These are phyloP conservation scores for Gymnobelideus leadbeateri DNA, from an alignment of 2,113 vertebrate species.

Conservation along the genomic window DNA sequence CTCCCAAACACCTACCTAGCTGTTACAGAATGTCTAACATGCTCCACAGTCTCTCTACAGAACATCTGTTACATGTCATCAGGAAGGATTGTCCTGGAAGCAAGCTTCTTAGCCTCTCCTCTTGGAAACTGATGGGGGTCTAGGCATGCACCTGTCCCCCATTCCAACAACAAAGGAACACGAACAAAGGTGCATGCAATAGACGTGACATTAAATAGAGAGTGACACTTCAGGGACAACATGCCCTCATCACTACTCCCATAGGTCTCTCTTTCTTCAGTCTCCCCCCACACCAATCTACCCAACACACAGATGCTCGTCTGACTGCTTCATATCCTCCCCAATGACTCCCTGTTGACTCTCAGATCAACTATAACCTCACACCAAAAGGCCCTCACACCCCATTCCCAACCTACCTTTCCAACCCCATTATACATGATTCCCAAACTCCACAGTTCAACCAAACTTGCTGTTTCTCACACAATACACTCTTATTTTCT, in stretches of 20 bases:
- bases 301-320: not conserved
- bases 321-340: not conserved
- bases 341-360: not conserved
- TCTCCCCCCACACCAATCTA: not conserved
- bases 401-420: no score
- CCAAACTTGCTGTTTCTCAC: not conserved
- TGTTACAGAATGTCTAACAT: no score
- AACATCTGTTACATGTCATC: no score
- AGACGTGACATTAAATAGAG: not conserved
- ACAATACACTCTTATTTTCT: not conserved
- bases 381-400: not conserved
- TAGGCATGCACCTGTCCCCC: not conserved
- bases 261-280: not conserved
- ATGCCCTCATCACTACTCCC: not conserved
- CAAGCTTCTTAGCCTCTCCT: not conserved
- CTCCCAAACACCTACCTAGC: no score
- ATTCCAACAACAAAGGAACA: not conserved
- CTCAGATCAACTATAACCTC: not conserved
- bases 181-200: no score
- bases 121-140: not conserved
- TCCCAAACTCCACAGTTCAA: not conserved
- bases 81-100: not conserved
- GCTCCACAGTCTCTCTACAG: not conserved
- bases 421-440: not conserved
- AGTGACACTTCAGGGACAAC: accelerated